These are phyloP conservation scores for Trachurus trachurus DNA, from an alignment of 2,797 vertebrate species.

Conservation along the genomic window DNA sequence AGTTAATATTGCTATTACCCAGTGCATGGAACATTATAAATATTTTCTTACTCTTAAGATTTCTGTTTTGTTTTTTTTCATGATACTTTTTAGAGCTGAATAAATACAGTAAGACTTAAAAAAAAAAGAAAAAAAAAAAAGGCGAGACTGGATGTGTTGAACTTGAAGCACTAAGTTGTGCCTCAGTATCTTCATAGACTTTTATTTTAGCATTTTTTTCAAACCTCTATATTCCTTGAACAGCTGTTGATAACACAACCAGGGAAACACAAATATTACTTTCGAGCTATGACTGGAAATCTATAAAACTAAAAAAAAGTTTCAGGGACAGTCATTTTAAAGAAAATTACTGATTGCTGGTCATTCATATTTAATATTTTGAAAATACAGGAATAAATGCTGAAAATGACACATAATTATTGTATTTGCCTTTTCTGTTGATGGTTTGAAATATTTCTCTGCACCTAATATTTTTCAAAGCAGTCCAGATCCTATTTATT, in stretches of 20 bases:
- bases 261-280: background rate
- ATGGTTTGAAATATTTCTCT: background rate
- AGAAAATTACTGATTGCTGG: background rate
- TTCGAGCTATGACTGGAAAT: background rate
- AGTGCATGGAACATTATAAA: background rate
- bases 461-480: background rate
- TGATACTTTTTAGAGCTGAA: background rate
- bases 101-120: background rate
- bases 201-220: background rate
- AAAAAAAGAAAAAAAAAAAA: no score
- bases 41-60: background rate
- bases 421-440: background rate
- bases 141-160: background rate
- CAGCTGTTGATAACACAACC: background rate
- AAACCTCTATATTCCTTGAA: background rate
- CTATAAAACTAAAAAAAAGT: background rate
- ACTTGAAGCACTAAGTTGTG: background rate
- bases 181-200: background rate
- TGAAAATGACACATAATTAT: background rate
- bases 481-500: background rate
- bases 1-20: background rate
- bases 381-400: background rate
- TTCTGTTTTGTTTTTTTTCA: background rate
- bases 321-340: fast-evolving
- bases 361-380: background rate